Conservation (phyloP, 2,113 vertebrate genomes). For the Strix uralensis region DNA sequence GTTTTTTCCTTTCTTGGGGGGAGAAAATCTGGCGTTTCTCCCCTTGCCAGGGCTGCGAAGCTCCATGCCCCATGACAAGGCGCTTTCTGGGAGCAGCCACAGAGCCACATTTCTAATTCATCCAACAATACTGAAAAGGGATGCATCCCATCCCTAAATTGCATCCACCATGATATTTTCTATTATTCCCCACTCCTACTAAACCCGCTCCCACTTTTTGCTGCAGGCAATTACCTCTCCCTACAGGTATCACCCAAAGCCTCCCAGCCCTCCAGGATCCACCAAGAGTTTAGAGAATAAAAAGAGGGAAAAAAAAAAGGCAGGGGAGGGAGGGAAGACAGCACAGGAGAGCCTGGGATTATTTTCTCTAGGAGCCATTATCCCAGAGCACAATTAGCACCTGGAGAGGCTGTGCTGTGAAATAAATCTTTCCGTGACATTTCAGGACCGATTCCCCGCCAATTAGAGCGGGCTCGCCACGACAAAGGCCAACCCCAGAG, state of each 20-base stretch:
- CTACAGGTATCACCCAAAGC: not conserved
- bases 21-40: not conserved
- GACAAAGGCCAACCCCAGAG: not conserved
- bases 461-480: slow-evolving; percentile 28
- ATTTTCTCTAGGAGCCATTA: slow-evolving; percentile 39
- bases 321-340: not conserved
- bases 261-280: not conserved
- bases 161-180: not conserved
- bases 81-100: not conserved
- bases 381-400: slow-evolving; percentile 45
- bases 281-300: not conserved
- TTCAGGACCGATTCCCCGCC: slow-evolving; percentile 45
- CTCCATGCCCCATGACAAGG: accelerated
- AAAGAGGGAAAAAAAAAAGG: not conserved
- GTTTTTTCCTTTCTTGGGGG: not conserved
- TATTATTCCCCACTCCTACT: not conserved
- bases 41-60: not conserved
- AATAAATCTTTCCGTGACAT: slow-evolving; percentile 71
- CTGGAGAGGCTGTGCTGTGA: slow-evolving; percentile 32
- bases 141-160: not conserved
- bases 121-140: not conserved
- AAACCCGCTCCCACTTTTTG: not conserved
- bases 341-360: not conserved
- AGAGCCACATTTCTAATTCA: not conserved
- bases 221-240: not conserved